These are phyloP conservation scores for Balearica regulorum DNA, from an alignment of 2,797 vertebrate genomes.

Conservation along the genomic window DNA sequence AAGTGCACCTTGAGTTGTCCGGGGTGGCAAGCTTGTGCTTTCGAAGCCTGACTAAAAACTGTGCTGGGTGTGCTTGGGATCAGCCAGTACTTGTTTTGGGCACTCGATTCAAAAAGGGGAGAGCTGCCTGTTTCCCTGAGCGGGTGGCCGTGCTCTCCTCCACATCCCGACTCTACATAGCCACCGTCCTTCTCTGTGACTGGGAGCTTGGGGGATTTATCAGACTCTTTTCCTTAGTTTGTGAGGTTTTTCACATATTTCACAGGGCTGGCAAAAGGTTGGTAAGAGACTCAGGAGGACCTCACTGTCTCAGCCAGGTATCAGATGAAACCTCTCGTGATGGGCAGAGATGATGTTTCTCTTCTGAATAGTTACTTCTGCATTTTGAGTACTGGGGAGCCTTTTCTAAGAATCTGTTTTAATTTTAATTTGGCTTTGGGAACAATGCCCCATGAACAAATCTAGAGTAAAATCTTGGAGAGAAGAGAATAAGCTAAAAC, in stretches of 20 bases:
- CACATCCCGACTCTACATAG: accelerated
- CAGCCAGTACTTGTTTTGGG: neutral
- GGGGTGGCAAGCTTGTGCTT: neutral
- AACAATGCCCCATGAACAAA: neutral
- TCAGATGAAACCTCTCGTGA: neutral
- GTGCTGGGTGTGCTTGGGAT: neutral
- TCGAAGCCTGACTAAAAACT: neutral
- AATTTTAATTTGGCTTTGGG: neutral
- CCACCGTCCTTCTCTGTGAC: accelerated
- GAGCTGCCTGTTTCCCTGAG: neutral
- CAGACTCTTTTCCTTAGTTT: neutral
- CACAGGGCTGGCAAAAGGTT: neutral
- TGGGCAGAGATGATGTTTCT: neutral
- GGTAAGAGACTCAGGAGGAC: accelerated
- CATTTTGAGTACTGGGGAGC: neutral
- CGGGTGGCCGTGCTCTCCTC: neutral
- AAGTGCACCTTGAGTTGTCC: neutral
- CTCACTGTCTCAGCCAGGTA: accelerated
- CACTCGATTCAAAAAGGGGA: accelerated
- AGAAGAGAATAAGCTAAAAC: neutral
- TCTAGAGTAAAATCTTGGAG: neutral
- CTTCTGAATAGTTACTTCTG: neutral
- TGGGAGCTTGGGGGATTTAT: neutral
- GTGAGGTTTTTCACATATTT: neutral
- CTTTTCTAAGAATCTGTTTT: neutral